Evolutionary conservation across 2,888 invertebrate species (phyloP).

Genomic region (Mallateleia sp.): DNA sequence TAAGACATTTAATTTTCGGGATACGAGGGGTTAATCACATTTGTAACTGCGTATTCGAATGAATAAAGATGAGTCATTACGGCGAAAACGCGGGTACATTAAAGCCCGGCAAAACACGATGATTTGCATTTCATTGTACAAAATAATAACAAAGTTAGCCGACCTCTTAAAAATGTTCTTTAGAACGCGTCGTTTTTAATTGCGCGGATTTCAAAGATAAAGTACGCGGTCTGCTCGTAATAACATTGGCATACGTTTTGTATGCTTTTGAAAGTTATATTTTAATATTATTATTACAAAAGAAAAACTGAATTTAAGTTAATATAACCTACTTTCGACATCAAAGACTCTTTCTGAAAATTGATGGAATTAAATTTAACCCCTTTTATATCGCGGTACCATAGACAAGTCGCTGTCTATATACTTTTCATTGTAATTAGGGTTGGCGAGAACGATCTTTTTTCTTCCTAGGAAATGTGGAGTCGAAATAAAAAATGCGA

Average conservation of each 20-base stretch:
- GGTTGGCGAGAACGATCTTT: conserved; percentile 39
- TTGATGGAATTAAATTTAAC: conserved; percentile 61
- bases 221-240: conserved; percentile 40
- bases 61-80: conserved; percentile 60
- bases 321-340: conserved; percentile 56
- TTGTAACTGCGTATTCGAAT: conserved; percentile 52
- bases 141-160: conserved; percentile 33
- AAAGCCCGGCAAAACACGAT: conserved; percentile 31
- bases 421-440: conserved; percentile 60
- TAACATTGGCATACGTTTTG: conserved; percentile 63
- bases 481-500: conserved; percentile 31
- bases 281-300: conserved; percentile 65
- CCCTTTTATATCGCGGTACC: conserved; percentile 57
- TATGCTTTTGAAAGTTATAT: conserved; percentile 56
- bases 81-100: conserved; percentile 30
- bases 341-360: conserved; percentile 57
- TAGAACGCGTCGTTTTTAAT: conserved; percentile 45
- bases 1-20: conserved; percentile 60
- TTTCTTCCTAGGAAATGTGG: conserved; percentile 26
- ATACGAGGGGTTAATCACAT: conserved; percentile 48
- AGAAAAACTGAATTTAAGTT: conserved; percentile 65
- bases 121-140: conserved; percentile 49
- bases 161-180: conserved; percentile 26
- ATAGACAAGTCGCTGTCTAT: conserved; percentile 51
- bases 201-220: conserved; percentile 55